Conservation (phyloP, 2,888 invertebrate genomes). For the Deilephila porcellus region DNA sequence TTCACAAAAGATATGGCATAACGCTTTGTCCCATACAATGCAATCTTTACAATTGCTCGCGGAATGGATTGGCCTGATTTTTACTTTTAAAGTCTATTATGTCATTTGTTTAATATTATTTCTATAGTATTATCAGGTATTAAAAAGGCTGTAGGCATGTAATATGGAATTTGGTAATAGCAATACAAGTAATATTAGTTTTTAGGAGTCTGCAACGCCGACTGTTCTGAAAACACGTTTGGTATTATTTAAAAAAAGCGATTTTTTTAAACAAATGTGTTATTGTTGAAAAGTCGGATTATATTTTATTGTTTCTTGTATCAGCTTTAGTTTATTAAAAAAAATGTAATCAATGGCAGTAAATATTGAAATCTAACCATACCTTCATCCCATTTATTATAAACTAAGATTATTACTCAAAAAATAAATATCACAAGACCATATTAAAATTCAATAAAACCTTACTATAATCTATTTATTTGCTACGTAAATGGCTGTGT, state of each 20-base stretch:
- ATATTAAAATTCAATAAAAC: not conserved
- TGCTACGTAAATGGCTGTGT: not conserved
- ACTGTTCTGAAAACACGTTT: too few relatives aligned
- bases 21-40: conserved; percentile 13
- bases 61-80: not conserved
- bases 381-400: not conserved
- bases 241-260: too few relatives aligned
- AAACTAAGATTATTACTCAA: not conserved
- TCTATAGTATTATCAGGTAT: not conserved
- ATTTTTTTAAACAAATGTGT: too few relatives aligned
- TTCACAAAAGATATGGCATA: conserved; percentile 21
- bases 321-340: too few relatives aligned
- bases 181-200: too few relatives aligned
- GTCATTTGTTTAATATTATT: not conserved
- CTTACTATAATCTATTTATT: not conserved
- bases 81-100: not conserved
- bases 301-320: too few relatives aligned
- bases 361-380: too few relatives aligned
- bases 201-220: too few relatives aligned
- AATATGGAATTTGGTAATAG: too few relatives aligned
- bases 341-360: too few relatives aligned
- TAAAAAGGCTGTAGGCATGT: not conserved
- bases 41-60: not conserved
- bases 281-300: too few relatives aligned
- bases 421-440: not conserved